phyloP scores from a whole-genome alignment of 2,113 vertebrate genomes.

The Coptodon rendalli region DNA sequence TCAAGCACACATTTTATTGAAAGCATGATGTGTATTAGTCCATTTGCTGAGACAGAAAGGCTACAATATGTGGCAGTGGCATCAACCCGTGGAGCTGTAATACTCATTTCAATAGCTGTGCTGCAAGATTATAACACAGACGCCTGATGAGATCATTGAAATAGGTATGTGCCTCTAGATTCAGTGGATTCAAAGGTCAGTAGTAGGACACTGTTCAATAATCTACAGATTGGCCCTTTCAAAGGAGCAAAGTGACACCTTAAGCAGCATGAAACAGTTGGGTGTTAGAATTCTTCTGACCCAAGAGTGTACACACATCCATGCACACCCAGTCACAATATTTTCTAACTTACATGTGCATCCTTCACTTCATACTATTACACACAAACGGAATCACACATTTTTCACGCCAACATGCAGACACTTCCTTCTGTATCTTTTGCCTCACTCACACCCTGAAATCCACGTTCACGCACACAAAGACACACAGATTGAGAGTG shows the following conservation, averaged over 20 bases:
- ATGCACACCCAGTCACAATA: neutral
- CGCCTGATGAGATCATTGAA: neutral
- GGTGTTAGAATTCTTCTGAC: neutral
- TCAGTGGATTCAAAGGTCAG: neutral
- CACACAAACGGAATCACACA: neutral
- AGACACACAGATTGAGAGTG: neutral
- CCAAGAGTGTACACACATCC: neutral
- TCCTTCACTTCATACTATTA: neutral
- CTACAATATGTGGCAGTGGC: neutral
- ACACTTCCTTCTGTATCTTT: neutral
- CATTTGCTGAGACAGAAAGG: neutral
- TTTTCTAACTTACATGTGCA: neutral
- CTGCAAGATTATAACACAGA: rapidly evolving
- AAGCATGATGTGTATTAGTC: neutral
- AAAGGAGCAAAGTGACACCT: neutral
- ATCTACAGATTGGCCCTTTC: neutral
- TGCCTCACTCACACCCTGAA: neutral
- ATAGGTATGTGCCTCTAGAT: neutral
- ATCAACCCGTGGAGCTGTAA: neutral
- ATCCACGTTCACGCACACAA: neutral
- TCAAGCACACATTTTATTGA: neutral
- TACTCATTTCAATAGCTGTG: neutral
- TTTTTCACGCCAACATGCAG: neutral
- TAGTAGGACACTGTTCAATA: neutral
- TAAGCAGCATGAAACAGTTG: neutral